Percentiles rank a stretch among this genome's conserved stretches.
phyloP scores from a whole-genome alignment of 2,888 invertebrate genomes.

The Microdon myrmicae region DNA sequence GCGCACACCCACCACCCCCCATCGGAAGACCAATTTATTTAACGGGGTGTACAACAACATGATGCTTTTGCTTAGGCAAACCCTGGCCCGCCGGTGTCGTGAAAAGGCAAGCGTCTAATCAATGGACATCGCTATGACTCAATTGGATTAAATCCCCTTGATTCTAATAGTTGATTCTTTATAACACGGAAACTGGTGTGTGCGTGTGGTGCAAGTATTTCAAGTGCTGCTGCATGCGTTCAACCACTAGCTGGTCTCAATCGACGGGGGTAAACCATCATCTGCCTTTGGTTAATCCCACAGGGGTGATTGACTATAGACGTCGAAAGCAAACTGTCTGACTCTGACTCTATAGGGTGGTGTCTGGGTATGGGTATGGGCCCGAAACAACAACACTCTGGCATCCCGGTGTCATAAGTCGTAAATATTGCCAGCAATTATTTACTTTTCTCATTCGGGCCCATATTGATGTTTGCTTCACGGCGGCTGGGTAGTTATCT shows the following conservation, averaged over 20 bases:
- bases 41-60: slow-evolving; percentile 59
- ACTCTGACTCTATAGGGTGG: too few species aligned
- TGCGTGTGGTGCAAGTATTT: slow-evolving; percentile 45
- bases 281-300: slow-evolving; percentile 58
- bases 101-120: slow-evolving; percentile 51
- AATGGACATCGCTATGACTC: slow-evolving; percentile 55
- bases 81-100: too few species aligned
- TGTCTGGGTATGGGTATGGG: too few species aligned
- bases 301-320: slow-evolving; percentile 62
- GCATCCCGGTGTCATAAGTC: slow-evolving; percentile 66
- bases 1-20: slow-evolving; percentile 39
- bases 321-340: slow-evolving; percentile 3
- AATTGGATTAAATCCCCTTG: slow-evolving; percentile 57
- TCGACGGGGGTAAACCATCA: slow-evolving; percentile 50
- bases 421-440: slow-evolving; percentile 59
- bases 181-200: slow-evolving; percentile 40
- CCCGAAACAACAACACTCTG: slow-evolving; percentile 29
- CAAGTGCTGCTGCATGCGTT: too few species aligned
- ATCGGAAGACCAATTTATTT: too few species aligned
- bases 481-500: slow-evolving; percentile 46
- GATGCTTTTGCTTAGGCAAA: too few species aligned
- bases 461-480: slow-evolving; percentile 54
- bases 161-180: slow-evolving; percentile 36
- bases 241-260: slow-evolving; percentile 25
- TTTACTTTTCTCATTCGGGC: slow-evolving; percentile 55